Conservation (phyloP, 2,888 invertebrate genomes). For the Euproctis similis region DNA sequence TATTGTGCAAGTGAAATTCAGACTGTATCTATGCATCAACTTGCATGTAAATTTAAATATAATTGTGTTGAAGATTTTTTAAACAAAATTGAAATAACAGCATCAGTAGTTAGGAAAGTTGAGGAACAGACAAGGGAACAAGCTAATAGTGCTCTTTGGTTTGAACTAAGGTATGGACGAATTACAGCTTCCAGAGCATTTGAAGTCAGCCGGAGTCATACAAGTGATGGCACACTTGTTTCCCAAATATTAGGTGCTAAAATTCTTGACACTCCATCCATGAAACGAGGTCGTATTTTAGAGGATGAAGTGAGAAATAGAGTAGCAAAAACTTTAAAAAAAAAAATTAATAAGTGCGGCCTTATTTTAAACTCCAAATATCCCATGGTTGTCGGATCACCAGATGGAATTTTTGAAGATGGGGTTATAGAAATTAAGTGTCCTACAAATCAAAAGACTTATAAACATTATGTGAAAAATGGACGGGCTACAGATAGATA, state of each 20-base stretch:
- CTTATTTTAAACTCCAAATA: not conserved
- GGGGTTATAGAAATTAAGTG: constrained; percentile 9
- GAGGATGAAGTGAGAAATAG: not conserved
- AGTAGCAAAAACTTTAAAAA: not conserved
- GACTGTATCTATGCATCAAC: not conserved
- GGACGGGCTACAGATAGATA: not conserved
- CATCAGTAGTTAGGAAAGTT: too few species aligned
- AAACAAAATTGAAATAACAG: too few species aligned
- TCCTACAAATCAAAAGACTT: constrained; percentile 6
- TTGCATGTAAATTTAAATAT: not conserved
- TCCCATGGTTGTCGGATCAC: constrained; percentile 9
- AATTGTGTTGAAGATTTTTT: not conserved
- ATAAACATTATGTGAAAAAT: not conserved
- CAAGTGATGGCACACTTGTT: not conserved
- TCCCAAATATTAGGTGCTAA: not conserved
- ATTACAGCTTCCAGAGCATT: not conserved
- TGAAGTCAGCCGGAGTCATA: not conserved
- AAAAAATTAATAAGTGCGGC: not conserved
- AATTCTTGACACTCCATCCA: not conserved
- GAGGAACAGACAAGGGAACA: not conserved
- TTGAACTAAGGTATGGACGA: not conserved
- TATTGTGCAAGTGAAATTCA: not conserved
- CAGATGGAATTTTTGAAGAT: constrained; percentile 9
- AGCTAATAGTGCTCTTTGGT: not conserved
- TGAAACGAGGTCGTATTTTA: not conserved